Percentiles rank a stretch among this genome's conserved stretches.
These are phyloP conservation scores for Scaptomyza flava DNA, from an alignment of 2,888 invertebrate species.

Conservation along the genomic window DNA sequence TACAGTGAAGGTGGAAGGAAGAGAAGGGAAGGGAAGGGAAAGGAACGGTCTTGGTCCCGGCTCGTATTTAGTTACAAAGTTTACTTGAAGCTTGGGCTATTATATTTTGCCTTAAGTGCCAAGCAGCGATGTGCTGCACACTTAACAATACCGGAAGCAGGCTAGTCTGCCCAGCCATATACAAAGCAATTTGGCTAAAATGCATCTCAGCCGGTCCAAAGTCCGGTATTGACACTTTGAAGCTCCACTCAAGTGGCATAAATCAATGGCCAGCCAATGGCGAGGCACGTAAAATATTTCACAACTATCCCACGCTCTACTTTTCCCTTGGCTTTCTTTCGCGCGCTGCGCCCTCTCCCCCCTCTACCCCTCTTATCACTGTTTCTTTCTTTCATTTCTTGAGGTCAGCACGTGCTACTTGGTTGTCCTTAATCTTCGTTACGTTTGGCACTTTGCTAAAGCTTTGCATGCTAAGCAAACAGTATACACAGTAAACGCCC, in stretches of 20 bases:
- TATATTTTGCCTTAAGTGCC: constrained; percentile 73
- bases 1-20: neutral
- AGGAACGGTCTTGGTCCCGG: neutral
- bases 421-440: constrained; percentile 80
- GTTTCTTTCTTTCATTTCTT: constrained; percentile 9
- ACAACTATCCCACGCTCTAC: constrained; percentile 27
- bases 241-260: constrained; percentile 75
- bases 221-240: constrained; percentile 73
- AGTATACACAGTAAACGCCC: constrained; percentile 20
- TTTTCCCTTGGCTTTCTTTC: too few relatives aligned
- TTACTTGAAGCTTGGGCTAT: constrained; percentile 74
- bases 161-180: constrained; percentile 32
- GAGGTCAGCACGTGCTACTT: constrained; percentile 75
- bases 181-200: constrained; percentile 76
- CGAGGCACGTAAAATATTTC: constrained; percentile 77
- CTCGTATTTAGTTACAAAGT: constrained; percentile 78
- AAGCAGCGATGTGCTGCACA: constrained; percentile 67
- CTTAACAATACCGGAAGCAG: constrained; percentile 76
- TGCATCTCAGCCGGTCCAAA: constrained; percentile 59
- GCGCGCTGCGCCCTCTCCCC: too few relatives aligned
- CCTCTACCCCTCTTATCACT: neutral
- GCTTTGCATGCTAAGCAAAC: constrained; percentile 77
- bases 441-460: constrained; percentile 78
- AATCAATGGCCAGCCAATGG: constrained; percentile 74
- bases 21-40: constrained; percentile 2